Conservation (phyloP, 1,140 invertebrate species). For the Cotesia typhae region DNA sequence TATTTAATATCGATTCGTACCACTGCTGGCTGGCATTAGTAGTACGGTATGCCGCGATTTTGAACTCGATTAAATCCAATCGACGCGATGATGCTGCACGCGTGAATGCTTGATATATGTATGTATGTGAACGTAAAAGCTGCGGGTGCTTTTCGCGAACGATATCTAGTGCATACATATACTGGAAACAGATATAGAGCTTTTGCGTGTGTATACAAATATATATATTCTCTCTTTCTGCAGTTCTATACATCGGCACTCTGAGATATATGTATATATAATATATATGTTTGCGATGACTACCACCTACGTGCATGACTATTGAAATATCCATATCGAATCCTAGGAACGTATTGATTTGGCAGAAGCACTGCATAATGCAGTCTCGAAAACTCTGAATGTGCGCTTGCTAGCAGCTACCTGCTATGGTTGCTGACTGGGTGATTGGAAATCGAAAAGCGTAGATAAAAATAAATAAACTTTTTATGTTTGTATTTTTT, state of each 20-base stretch:
- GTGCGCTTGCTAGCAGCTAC: background rate
- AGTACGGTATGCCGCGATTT: conserved; percentile 12
- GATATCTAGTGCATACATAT: conserved; percentile 5
- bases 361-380: conserved; percentile 3
- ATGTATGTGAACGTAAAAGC: background rate
- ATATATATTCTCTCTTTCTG: too few species aligned
- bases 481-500: too few species aligned
- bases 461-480: background rate
- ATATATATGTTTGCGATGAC: too few species aligned
- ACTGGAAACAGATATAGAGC: background rate
- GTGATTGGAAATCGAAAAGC: conserved; percentile 8
- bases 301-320: background rate
- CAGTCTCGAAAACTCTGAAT: background rate
- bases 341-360: conserved; percentile 12
- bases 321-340: conserved; percentile 17
- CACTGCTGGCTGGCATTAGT: background rate
- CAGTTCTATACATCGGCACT: too few species aligned
- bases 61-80: conserved; percentile 25
- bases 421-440: background rate
- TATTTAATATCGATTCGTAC: conserved; percentile 9
- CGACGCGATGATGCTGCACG: conserved; percentile 16
- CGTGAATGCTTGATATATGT: background rate
- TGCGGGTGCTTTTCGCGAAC: conserved; percentile 12
- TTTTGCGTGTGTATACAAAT: background rate
- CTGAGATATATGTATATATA: too few species aligned